phyloP scores from a whole-genome alignment of 1,140 invertebrate species.

The Dendroctonus ponderosae region DNA sequence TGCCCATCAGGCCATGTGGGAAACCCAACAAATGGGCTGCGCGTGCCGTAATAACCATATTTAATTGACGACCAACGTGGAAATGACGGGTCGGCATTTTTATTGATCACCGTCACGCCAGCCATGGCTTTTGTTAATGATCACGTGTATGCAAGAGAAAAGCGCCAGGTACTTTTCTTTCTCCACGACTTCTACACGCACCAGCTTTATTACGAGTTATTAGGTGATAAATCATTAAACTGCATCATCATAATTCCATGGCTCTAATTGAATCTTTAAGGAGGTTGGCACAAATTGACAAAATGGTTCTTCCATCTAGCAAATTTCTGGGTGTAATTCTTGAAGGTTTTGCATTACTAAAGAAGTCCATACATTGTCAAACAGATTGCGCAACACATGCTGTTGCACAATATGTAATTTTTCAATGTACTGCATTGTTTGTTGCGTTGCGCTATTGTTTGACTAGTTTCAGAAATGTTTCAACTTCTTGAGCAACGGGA shows the following conservation, averaged over 20 bases:
- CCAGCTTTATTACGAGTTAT: too few relatives aligned
- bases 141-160: slow-evolving; percentile 12
- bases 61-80: slow-evolving; percentile 30
- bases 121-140: slow-evolving; percentile 15
- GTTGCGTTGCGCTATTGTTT: neutral
- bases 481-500: neutral
- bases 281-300: neutral
- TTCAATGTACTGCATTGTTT: neutral
- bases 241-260: too few relatives aligned
- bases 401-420: neutral
- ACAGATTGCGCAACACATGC: neutral
- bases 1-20: slow-evolving; percentile 32
- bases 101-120: slow-evolving; percentile 33
- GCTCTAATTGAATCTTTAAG: neutral
- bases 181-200: too few relatives aligned
- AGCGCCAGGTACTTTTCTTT: neutral
- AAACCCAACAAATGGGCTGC: slow-evolving; percentile 32
- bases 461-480: neutral
- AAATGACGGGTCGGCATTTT: slow-evolving; percentile 35
- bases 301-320: neutral
- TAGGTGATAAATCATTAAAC: too few relatives aligned
- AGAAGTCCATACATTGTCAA: neutral
- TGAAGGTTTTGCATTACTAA: slow-evolving; percentile 9
- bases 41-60: slow-evolving; percentile 37
- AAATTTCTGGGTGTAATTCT: slow-evolving; percentile 19